These are phyloP conservation scores for Diceros bicornis DNA, from an alignment of 2,797 vertebrate species.

Conservation along the genomic window DNA sequence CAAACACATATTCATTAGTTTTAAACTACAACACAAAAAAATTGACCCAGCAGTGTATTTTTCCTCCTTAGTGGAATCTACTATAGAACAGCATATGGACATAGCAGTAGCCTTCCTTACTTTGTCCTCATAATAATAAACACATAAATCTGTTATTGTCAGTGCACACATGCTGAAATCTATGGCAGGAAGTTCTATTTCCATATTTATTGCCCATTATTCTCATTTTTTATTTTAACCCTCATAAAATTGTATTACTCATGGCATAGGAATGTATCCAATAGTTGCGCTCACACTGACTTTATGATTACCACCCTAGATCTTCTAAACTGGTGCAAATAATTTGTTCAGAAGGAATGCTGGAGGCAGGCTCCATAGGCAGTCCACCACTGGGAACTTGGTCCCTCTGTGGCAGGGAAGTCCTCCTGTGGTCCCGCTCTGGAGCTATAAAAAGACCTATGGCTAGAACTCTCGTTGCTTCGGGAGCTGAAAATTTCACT, in stretches of 20 bases:
- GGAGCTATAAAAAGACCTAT: not conserved
- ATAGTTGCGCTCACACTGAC: not conserved
- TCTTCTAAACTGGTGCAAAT: not conserved
- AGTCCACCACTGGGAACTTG: not conserved
- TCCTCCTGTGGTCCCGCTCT: not conserved
- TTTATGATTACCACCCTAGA: not conserved
- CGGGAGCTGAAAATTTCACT: not conserved
- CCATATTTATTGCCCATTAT: not conserved
- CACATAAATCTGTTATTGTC: not conserved
- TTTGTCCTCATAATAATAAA: slow-evolving; percentile 14
- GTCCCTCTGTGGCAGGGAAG: not conserved
- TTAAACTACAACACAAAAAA: not conserved
- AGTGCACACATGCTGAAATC: not conserved
- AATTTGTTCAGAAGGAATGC: not conserved
- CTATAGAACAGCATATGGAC: not conserved
- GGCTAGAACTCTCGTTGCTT: not conserved
- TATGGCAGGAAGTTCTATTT: not conserved
- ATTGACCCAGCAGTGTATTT: not conserved
- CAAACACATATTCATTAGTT: not conserved
- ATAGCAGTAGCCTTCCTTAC: not conserved
- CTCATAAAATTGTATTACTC: not conserved
- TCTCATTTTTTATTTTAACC: not conserved
- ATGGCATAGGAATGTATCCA: not conserved
- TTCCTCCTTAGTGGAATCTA: not conserved
- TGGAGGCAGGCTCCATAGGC: too few species aligned